Evolutionary conservation across 2,113 vertebrate species (phyloP).

Genomic region (Indicator maculatus): DNA sequence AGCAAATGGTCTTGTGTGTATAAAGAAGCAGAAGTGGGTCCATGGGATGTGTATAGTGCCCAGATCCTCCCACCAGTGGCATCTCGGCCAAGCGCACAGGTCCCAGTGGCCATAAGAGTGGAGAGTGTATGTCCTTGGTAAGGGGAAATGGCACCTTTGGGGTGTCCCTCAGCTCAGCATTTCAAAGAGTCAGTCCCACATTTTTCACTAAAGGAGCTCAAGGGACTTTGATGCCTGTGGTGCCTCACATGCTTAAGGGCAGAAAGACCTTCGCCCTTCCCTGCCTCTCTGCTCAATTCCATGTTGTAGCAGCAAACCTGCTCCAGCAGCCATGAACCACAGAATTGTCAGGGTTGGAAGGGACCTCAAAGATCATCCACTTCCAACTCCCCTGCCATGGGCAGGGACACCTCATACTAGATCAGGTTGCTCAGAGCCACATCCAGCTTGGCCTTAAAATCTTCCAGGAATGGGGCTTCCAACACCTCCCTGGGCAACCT

Average conservation of each 20-base stretch:
- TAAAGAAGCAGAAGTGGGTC: not conserved
- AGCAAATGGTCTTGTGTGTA: not conserved
- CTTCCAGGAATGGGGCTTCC: too few species aligned
- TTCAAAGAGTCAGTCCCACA: not conserved
- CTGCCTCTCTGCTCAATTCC: not conserved
- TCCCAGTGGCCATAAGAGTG: not conserved
- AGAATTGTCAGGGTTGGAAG: too few species aligned
- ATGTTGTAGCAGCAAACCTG: accelerated
- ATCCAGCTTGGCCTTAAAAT: too few species aligned
- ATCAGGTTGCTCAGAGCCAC: too few species aligned
- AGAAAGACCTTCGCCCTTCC: not conserved
- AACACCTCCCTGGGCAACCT: too few species aligned
- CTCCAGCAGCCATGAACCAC: not conserved
- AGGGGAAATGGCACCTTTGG: not conserved
- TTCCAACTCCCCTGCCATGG: too few species aligned
- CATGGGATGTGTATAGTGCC: not conserved
- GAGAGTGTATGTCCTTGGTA: accelerated
- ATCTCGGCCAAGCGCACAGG: accelerated
- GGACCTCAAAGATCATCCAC: too few species aligned
- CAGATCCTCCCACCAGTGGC: accelerated
- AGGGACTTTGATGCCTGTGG: not conserved
- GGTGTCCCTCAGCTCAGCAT: not conserved
- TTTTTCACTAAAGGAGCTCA: not conserved
- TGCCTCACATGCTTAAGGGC: not conserved
- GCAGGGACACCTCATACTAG: too few species aligned